phyloP scores from a whole-genome alignment of 2,113 vertebrate genomes.

The Scomber japonicus region DNA sequence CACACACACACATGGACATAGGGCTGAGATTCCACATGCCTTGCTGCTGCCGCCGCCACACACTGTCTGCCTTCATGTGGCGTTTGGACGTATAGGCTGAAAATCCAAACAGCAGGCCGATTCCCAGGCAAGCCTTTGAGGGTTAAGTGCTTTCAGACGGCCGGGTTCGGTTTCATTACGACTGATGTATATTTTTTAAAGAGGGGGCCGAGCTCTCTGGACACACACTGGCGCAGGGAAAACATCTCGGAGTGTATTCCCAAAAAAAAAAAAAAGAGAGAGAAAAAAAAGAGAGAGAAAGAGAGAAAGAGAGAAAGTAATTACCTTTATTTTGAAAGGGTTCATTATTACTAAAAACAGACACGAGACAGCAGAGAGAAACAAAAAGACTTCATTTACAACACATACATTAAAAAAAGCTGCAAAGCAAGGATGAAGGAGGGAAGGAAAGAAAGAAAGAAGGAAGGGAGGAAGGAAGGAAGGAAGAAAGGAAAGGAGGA shows the following conservation, averaged over 20 bases:
- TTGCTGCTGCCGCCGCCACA: slow-evolving; percentile 16
- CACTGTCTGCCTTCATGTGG: slow-evolving; percentile 55
- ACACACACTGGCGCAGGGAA: slow-evolving; percentile 38
- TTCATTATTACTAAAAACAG: slow-evolving; percentile 52
- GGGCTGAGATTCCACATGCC: slow-evolving; percentile 8
- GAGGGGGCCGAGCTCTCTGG: slow-evolving; percentile 51
- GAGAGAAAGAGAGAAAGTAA: slow-evolving; percentile 46
- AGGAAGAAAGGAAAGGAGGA: too few relatives aligned
- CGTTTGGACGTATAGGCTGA: slow-evolving; percentile 36
- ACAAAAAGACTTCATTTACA: background rate
- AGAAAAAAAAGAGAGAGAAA: too few relatives aligned
- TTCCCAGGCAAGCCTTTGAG: slow-evolving; percentile 62
- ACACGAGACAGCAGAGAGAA: background rate
- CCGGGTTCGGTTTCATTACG: slow-evolving; percentile 65
- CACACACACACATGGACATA: background rate
- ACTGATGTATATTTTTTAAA: slow-evolving; percentile 75
- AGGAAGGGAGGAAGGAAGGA: too few relatives aligned
- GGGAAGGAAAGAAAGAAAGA: too few relatives aligned
- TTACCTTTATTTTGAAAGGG: slow-evolving; percentile 67
- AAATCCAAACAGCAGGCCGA: slow-evolving; percentile 56
- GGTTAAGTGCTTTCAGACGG: slow-evolving; percentile 77
- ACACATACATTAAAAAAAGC: too few relatives aligned
- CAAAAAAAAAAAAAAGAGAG: slow-evolving; percentile 33
- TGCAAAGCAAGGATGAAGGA: too few relatives aligned
- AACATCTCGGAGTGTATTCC: slow-evolving; percentile 56